phyloP scores from a whole-genome alignment of 1,140 invertebrate species.

The Anastrepha ludens region DNA sequence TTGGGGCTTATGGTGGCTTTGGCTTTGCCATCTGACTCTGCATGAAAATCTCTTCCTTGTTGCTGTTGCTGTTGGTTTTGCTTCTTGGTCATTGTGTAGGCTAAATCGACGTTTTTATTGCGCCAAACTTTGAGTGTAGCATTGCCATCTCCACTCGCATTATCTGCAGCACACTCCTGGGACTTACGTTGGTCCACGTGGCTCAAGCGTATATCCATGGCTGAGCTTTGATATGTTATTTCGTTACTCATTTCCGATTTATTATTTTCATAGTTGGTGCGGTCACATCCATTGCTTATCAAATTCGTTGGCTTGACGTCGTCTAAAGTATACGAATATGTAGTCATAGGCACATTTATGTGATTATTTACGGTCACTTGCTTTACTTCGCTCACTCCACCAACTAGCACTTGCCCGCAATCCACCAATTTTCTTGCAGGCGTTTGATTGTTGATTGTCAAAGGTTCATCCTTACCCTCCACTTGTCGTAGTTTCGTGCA shows the following conservation, averaged over 20 bases:
- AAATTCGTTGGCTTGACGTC: background rate
- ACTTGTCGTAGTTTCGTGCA: background rate
- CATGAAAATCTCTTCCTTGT: too few relatives aligned
- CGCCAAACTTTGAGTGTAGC: slow-evolving; percentile 67
- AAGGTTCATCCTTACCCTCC: background rate
- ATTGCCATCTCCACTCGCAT: slow-evolving; percentile 15
- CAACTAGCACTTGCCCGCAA: background rate
- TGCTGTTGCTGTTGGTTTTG: slow-evolving; percentile 39
- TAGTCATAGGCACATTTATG: slow-evolving; percentile 51
- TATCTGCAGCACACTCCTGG: background rate
- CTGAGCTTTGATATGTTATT: slow-evolving; percentile 63
- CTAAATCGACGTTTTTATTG: slow-evolving; percentile 75
- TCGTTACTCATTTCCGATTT: slow-evolving; percentile 27
- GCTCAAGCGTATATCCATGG: slow-evolving; percentile 60
- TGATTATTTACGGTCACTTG: slow-evolving; percentile 55
- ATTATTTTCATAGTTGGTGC: background rate
- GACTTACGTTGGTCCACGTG: background rate
- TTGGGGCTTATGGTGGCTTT: slow-evolving; percentile 23
- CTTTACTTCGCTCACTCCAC: background rate
- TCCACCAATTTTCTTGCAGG: background rate
- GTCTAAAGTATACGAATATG: background rate
- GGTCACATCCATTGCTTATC: background rate
- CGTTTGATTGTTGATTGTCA: slow-evolving; percentile 51
- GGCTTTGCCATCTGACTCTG: background rate
- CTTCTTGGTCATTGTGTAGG: slow-evolving; percentile 69